Percentiles rank a stretch among this genome's conserved stretches.
These are phyloP conservation scores for Nomada hirtipes DNA, from an alignment of 2,888 invertebrate genomes.

Conservation along the genomic window DNA sequence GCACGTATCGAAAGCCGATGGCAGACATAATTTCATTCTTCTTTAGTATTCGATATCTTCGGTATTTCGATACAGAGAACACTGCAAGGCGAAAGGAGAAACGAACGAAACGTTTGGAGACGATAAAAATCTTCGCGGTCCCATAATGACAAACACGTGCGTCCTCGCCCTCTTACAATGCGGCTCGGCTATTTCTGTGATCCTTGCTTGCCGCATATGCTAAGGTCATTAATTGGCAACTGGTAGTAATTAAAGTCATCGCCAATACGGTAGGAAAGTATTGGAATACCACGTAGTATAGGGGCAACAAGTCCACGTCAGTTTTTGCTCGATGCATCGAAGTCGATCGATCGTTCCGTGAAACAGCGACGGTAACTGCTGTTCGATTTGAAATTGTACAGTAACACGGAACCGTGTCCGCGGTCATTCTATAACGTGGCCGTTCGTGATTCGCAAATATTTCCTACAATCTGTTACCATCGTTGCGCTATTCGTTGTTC, in stretches of 20 bases:
- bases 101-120: conserved; percentile 41
- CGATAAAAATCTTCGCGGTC: conserved; percentile 72
- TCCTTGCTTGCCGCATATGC: conserved; percentile 67
- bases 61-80: background rate
- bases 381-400: conserved; percentile 44
- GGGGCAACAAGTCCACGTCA: conserved; percentile 65
- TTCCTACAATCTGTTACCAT: background rate
- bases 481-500: background rate
- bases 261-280: conserved; percentile 79
- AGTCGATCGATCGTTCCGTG: conserved; percentile 63
- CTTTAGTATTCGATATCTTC: background rate
- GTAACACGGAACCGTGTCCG: conserved; percentile 23
- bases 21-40: background rate
- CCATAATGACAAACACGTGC: conserved; percentile 82
- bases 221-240: conserved; percentile 83
- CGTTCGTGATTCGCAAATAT: background rate
- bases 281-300: conserved; percentile 45
- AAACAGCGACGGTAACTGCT: conserved; percentile 41
- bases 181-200: conserved; percentile 66
- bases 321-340: conserved; percentile 63
- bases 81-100: background rate
- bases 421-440: conserved; percentile 1
- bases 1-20: too few relatives aligned
- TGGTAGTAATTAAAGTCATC: conserved; percentile 82
- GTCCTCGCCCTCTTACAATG: conserved; percentile 58